Base-by-base conservation (phyloP, 2,888 invertebrate genomes). In the Tetanocera ferruginea region DNA sequence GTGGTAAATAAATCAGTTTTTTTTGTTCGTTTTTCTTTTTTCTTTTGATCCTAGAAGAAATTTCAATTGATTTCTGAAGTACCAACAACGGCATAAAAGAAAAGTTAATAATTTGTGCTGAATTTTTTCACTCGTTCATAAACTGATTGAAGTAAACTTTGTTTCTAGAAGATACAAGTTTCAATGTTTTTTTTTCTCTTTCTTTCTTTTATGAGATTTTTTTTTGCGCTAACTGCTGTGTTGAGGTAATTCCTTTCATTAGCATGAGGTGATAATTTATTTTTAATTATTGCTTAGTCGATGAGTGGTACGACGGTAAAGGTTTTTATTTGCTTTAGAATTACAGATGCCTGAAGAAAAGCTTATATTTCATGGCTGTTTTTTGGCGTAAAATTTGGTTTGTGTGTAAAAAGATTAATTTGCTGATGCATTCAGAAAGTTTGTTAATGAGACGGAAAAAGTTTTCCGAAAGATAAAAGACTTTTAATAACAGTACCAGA, bases 81-180 rank as follows among this genome's bases (percentile, higher is more conserved):
- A 64, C 3, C 31, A 64, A 34, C 23, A 72, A 31, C 57, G 57
- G 25, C 34, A 60, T 31, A 14, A 72, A 72, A 31, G 37, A 57
- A 72, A 72, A 72, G 57, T 72, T 72, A 19, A 72, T 72, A 72
- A 72, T 72, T 72, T 60, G 25, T 57, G 60, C 60, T 60, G 55
- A 55, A 60, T 37, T 72, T 72, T 72, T 57, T 19, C 17, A 55
- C 57, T 55, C 34, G 37, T 57, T 25, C 37, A 19, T 72, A 57
- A 67, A 67, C 28, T 69, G 69, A 51, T 23, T 69, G 49, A 69
- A 51, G 28, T 28, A 69, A 25, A 9, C 49, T 49, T 69, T 69
- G 28, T 51, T 51, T 49, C n/a, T 69, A 49, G 11, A 49, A 69
- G 17, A 28, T 51, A 51, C 49, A 49, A 51, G 28, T 51, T 51